Conservation (phyloP, 2,888 invertebrate genomes). For the Leptinotarsa rubiginosa region DNA sequence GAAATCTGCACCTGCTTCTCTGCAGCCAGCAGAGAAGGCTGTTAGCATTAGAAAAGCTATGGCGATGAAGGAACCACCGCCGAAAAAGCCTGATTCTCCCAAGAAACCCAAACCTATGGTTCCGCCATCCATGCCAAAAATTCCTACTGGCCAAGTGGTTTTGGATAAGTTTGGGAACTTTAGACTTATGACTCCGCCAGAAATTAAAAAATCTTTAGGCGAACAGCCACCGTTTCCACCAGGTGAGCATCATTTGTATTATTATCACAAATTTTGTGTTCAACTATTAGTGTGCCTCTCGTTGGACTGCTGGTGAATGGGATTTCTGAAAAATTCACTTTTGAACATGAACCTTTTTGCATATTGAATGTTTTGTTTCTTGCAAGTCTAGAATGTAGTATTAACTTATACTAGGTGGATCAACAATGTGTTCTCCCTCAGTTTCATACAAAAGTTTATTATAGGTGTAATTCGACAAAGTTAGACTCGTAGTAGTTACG, state of each 20-base stretch:
- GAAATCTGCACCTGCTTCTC: constrained; percentile 69
- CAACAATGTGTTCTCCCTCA: too few relatives aligned
- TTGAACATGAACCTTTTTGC: background rate
- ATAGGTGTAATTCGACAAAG: too few relatives aligned
- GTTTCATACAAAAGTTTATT: too few relatives aligned
- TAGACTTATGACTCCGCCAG: constrained; percentile 70
- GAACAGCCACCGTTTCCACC: constrained; percentile 61
- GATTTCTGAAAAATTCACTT: background rate
- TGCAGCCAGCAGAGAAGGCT: constrained; percentile 69
- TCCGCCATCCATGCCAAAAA: constrained; percentile 57
- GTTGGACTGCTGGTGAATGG: constrained; percentile 1
- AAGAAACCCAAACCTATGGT: constrained; percentile 50
- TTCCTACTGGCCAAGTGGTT: constrained; percentile 71
- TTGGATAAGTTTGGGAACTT: constrained; percentile 81
- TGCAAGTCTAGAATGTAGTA: background rate
- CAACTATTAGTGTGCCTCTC: background rate
- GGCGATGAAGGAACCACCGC: constrained; percentile 75
- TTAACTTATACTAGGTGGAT: background rate
- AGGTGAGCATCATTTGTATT: constrained; percentile 61
- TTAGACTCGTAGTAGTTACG: too few relatives aligned
- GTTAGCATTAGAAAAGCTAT: constrained; percentile 73
- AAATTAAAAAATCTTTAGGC: constrained; percentile 60
- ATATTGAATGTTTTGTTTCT: background rate
- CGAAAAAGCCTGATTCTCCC: constrained; percentile 59
- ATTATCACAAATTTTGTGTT: background rate